Evolutionary conservation across 2,113 vertebrate species (phyloP), one percentile per base, ranked within the genome.

Genomic region (Etheostoma cragini): DNA sequence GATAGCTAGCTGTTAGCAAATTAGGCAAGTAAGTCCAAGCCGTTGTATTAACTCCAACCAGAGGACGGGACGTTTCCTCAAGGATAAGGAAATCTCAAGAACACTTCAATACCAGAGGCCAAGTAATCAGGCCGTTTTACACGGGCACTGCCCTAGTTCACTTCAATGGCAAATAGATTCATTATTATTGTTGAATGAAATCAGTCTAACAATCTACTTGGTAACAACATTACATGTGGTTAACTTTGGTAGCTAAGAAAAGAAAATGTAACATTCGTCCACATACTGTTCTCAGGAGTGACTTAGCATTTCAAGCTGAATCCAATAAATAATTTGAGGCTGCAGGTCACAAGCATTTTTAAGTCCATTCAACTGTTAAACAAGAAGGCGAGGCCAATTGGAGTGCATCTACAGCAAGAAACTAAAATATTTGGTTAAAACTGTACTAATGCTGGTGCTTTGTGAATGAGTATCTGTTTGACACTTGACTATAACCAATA

Each of bases 251-350:
- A 1, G 46, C 10, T 47, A 35, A 62, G 67, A 65, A 24, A 0
- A 0, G 24, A 3, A 42, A 62, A 50, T 1, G 2, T n/a, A 49
- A 73, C 26, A 45, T 58, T 60, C 4, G 10, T 45, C 46, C 57
- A 62, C 2, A 21, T 26, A 15, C 53, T 11, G 38, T 42, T 11
- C 38, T 67, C 42, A 24, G 21, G 42, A 47, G 14, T 65, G 50
- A 53, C 19, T 54, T 19, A 33, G 75, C 47, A 60, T 76, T 35
- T 63, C 35, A 53, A 69, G 56, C 42, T 76, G 61, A 80, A 76
- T n/a, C 16, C 8, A 54, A 49, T 33, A 30, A 35, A 70, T 1
- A 42, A 8, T 35, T 49, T 47, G 53, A 17, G 12, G 38, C 22
- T 19, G 49, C 38, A 57, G 61, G 53, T 33, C 52, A 14, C 42